phyloP scores from a whole-genome alignment of 2,797 vertebrate genomes.

The Caiman crocodilus region DNA sequence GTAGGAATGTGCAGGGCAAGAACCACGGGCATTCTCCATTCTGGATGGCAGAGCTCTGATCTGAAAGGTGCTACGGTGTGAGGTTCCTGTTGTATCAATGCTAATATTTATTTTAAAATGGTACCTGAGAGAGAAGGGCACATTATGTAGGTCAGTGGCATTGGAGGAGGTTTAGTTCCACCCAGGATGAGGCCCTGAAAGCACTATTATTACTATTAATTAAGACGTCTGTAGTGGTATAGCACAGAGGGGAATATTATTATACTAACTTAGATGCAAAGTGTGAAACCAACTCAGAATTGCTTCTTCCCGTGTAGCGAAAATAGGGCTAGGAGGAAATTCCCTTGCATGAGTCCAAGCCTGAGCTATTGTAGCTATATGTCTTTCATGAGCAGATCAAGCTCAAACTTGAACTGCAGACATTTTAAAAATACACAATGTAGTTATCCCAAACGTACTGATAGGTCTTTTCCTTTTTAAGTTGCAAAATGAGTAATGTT shows the following conservation, averaged over 20 bases:
- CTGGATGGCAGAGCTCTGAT: background rate
- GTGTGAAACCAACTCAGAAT: background rate
- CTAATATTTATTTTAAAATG: background rate
- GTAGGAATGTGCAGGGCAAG: background rate
- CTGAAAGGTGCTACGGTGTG: background rate
- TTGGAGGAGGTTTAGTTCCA: background rate
- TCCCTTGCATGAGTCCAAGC: too few relatives aligned
- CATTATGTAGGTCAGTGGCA: rapidly evolving
- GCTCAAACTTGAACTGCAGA: too few relatives aligned
- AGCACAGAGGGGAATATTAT: background rate
- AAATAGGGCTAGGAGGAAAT: too few relatives aligned
- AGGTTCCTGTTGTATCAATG: background rate
- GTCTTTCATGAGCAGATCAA: too few relatives aligned
- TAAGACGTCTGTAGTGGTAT: background rate
- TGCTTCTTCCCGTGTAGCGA: background rate
- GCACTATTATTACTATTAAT: background rate
- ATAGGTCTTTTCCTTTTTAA: too few relatives aligned
- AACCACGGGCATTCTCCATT: background rate
- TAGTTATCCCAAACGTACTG: too few relatives aligned
- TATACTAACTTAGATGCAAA: background rate
- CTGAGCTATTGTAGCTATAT: too few relatives aligned
- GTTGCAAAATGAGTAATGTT: too few relatives aligned
- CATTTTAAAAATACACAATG: too few relatives aligned
- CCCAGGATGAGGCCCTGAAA: background rate
- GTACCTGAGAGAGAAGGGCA: rapidly evolving